Evolutionary conservation across 2,113 vertebrate species (phyloP).

Genomic region (Daphoenositta chrysoptera): DNA sequence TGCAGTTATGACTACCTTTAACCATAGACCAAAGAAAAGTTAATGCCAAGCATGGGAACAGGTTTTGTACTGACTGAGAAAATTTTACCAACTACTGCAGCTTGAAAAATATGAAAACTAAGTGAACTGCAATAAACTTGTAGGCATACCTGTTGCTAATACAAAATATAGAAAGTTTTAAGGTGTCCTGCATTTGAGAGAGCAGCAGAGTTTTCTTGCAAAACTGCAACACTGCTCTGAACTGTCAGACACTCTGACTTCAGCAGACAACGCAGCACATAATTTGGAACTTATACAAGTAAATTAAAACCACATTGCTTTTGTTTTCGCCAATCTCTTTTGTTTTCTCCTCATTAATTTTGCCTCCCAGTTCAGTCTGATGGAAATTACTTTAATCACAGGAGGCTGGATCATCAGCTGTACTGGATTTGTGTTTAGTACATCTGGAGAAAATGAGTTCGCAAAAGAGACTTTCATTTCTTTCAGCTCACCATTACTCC

Average conservation of each 20-base stretch:
- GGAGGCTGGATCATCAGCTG: not conserved
- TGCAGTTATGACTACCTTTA: not conserved
- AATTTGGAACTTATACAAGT: not conserved
- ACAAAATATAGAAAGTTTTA: not conserved
- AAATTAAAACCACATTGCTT: slow-evolving; percentile 30
- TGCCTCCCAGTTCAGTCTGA: not conserved
- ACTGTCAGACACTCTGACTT: not conserved
- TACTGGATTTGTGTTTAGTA: not conserved
- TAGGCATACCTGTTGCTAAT: not conserved
- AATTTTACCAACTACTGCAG: not conserved
- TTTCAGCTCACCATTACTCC: not conserved
- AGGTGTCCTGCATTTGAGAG: not conserved
- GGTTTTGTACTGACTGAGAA: not conserved
- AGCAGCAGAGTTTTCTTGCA: not conserved
- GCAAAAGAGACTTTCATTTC: not conserved
- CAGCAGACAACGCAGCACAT: not conserved
- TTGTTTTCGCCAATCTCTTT: not conserved
- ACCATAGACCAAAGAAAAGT: not conserved
- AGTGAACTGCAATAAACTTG: not conserved
- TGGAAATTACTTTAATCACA: slow-evolving; percentile 14
- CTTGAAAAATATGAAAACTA: not conserved
- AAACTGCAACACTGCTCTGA: not conserved
- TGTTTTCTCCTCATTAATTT: slow-evolving; percentile 24
- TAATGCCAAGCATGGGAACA: rapidly evolving
- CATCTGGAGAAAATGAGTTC: not conserved